These are phyloP conservation scores for Eufriesea mexicana DNA, from an alignment of 1,140 invertebrate genomes.

Conservation along the genomic window DNA sequence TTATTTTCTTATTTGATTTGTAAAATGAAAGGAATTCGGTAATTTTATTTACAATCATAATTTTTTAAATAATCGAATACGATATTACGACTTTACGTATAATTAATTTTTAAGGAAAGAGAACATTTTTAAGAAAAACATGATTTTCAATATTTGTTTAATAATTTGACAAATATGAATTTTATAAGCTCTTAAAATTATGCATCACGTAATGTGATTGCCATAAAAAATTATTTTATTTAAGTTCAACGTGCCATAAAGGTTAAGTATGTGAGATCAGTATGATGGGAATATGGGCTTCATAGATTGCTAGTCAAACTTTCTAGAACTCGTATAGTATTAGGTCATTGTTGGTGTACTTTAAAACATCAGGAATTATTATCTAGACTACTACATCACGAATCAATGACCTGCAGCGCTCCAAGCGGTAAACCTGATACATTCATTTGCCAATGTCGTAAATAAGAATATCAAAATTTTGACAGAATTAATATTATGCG, in stretches of 20 bases:
- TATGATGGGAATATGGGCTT: neutral
- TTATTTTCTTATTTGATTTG: neutral
- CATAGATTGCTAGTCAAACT: neutral
- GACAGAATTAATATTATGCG: neutral
- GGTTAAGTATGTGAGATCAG: neutral
- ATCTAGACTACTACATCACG: neutral
- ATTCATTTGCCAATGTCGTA: conserved; percentile 24
- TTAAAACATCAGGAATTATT: neutral
- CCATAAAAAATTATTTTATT: neutral
- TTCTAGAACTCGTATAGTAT: conserved; percentile 18
- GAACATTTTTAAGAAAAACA: neutral
- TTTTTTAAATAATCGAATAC: neutral
- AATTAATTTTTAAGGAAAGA: neutral
- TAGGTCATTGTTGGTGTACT: conserved; percentile 8
- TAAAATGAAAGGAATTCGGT: neutral
- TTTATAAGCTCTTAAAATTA: too few species aligned
- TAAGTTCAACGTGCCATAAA: neutral
- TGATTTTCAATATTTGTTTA: neutral
- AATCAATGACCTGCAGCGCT: conserved; percentile 16
- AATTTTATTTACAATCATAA: neutral
- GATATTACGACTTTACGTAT: neutral
- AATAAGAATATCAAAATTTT: neutral
- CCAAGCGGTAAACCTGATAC: conserved; percentile 19
- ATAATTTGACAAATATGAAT: neutral
- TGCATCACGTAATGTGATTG: too few species aligned